Percentiles rank a stretch among this genome's conserved stretches.
Conservation (phyloP, 1,140 invertebrate species). For the Aphidius ervi region DNA sequence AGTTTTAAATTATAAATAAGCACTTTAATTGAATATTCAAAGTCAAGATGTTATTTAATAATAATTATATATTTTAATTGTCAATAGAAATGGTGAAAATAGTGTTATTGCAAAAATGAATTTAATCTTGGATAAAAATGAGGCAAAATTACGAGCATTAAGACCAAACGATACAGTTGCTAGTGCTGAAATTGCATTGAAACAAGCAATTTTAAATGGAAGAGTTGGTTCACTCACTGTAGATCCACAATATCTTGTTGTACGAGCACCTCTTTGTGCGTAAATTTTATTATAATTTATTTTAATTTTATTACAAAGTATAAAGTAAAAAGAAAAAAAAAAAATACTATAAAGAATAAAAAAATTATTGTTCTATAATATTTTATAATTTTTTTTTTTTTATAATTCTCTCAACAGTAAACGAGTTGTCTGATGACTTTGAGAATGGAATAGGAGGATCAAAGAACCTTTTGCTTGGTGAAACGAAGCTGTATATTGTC, state of each 20-base stretch:
- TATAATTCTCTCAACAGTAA: constrained; percentile 29
- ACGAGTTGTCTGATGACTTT: constrained; percentile 36
- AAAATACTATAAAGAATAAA: constrained; percentile 1
- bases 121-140: constrained; percentile 64
- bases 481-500: constrained; percentile 75
- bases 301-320: not conserved
- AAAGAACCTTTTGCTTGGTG: constrained; percentile 39
- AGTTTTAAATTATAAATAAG: not conserved
- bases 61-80: constrained; percentile 13
- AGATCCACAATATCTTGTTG: constrained; percentile 70
- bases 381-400: constrained; percentile 9
- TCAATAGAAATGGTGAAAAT: constrained; percentile 51
- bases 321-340: constrained; percentile 11
- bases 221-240: constrained; percentile 72
- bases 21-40: no score
- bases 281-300: constrained; percentile 6
- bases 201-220: constrained; percentile 66
- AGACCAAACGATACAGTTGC: constrained; percentile 49
- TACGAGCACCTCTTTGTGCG: constrained; percentile 58
- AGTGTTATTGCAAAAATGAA: constrained; percentile 64
- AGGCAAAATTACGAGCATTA: constrained; percentile 57
- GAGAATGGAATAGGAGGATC: constrained; percentile 36
- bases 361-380: not conserved
- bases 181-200: constrained; percentile 55
- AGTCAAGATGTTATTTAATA: not conserved